Percentiles rank a stretch among this genome's conserved stretches.
phyloP scores from a whole-genome alignment of 2,888 invertebrate genomes.

The Neria commutata region DNA sequence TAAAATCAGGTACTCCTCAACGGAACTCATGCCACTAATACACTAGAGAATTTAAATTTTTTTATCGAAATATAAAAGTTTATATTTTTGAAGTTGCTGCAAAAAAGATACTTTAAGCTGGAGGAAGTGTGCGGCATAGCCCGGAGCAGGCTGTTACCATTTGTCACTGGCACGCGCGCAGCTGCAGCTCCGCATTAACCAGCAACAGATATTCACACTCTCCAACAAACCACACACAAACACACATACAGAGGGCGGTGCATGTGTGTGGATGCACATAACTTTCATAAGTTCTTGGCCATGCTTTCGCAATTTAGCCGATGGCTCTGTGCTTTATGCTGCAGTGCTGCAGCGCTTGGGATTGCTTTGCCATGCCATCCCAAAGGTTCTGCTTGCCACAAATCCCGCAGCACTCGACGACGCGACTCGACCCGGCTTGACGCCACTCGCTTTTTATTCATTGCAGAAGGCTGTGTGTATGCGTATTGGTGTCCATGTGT shows the following conservation, averaged over 20 bases:
- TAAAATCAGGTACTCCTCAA: too few species aligned
- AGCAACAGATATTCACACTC: neutral
- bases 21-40: too few species aligned
- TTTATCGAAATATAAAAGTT: too few species aligned
- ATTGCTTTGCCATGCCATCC: neutral
- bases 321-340: neutral
- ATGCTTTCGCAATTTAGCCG: conserved; percentile 4
- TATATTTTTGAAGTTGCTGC: too few species aligned
- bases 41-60: too few species aligned
- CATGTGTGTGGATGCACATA: too few species aligned
- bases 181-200: neutral
- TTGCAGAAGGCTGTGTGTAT: neutral
- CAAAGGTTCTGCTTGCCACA: neutral
- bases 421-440: neutral
- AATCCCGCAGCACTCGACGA: neutral
- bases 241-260: neutral
- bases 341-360: too few species aligned
- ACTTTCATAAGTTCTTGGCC: conserved; percentile 15
- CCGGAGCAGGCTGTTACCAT: too few species aligned
- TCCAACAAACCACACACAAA: neutral
- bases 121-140: too few species aligned
- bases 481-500: conserved; percentile 1
- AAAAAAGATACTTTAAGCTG: too few species aligned
- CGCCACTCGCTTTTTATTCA: neutral
- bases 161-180: neutral